phyloP scores from a whole-genome alignment of 2,797 vertebrate genomes.

The Streptopelia turtur region DNA sequence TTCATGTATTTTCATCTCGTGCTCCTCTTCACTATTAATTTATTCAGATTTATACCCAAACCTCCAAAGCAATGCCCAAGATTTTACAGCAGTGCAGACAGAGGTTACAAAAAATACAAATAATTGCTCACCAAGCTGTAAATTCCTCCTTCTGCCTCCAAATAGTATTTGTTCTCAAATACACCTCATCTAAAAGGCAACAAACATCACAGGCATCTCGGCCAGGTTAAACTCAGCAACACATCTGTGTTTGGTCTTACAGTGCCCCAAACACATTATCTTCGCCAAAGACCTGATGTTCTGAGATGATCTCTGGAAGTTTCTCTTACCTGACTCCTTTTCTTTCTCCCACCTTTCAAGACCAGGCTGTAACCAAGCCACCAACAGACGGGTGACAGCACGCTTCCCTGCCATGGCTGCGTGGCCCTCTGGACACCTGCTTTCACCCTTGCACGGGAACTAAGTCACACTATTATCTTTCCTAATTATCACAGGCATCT shows the following conservation, averaged over 20 bases:
- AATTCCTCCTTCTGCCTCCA: not conserved
- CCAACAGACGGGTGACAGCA: rapidly evolving
- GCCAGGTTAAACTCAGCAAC: not conserved
- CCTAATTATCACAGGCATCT: not conserved
- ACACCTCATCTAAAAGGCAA: not conserved
- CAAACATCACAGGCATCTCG: rapidly evolving
- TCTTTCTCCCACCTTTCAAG: not conserved
- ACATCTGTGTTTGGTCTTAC: not conserved
- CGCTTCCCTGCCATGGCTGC: not conserved
- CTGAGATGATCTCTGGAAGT: not conserved
- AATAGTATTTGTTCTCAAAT: not conserved
- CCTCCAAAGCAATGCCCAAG: not conserved
- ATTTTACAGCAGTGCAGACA: not conserved
- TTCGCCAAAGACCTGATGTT: not conserved
- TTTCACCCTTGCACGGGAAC: not conserved
- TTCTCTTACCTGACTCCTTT: not conserved
- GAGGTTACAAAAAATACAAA: not conserved
- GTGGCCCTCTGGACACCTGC: rapidly evolving
- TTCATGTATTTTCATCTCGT: not conserved
- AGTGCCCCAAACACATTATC: not conserved
- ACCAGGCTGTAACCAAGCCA: not conserved
- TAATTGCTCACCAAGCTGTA: not conserved
- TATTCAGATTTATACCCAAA: not conserved
- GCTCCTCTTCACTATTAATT: not conserved
- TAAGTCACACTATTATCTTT: not conserved